phyloP scores from a whole-genome alignment of 1,140 invertebrate species.

The Brachionus rotundiformis region DNA sequence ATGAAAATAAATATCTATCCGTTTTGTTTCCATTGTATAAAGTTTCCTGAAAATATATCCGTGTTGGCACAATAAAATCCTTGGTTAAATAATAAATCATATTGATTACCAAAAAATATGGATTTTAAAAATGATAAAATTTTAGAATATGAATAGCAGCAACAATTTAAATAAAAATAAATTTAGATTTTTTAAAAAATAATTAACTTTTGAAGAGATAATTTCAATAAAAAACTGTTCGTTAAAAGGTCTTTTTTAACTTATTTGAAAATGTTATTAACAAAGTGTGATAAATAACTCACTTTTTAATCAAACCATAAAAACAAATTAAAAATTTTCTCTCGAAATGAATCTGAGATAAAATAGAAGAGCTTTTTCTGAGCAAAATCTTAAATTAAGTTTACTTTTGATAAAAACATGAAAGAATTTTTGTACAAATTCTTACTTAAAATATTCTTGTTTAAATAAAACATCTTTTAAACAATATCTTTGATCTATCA shows the following conservation, averaged over 20 bases:
- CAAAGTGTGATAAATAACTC: too few species aligned
- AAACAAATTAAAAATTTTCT: background rate
- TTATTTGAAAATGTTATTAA: too few species aligned
- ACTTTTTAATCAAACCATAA: too few species aligned
- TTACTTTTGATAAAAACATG: too few species aligned
- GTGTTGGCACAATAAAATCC: background rate
- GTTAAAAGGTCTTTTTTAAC: too few species aligned
- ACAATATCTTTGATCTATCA: background rate
- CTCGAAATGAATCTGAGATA: background rate
- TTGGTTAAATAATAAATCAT: background rate
- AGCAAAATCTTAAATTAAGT: too few species aligned
- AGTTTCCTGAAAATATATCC: background rate
- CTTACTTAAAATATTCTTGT: background rate
- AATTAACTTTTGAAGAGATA: too few species aligned
- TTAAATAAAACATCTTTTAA: background rate
- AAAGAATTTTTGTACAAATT: background rate
- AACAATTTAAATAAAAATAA: too few species aligned
- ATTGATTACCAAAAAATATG: background rate
- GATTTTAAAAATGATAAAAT: too few species aligned
- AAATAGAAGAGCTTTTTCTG: background rate
- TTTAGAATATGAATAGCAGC: too few species aligned
- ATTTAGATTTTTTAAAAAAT: too few species aligned
- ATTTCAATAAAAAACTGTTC: too few species aligned
- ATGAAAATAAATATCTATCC: slow-evolving; percentile 14
- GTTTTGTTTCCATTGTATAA: background rate